Conservation (phyloP, 2,888 invertebrate genomes). For the Trilocha varians region DNA sequence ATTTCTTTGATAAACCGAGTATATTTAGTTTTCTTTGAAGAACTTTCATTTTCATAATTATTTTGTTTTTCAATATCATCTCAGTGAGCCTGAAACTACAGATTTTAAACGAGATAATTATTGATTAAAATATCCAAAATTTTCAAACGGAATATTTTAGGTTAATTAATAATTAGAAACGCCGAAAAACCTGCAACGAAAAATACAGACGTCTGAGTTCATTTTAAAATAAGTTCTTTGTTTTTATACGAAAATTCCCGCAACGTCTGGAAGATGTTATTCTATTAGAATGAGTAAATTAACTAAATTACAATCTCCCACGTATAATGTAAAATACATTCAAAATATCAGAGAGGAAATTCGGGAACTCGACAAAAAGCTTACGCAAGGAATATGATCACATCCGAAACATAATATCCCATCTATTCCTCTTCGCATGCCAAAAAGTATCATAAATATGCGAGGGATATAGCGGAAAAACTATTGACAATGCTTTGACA, state of each 20-base stretch:
- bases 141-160: background rate
- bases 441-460: slow-evolving; percentile 3
- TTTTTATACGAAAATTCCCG: background rate
- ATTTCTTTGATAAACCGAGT: background rate
- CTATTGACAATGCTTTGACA: slow-evolving; percentile 3
- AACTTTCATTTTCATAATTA: background rate
- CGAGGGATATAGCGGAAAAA: background rate
- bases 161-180: background rate
- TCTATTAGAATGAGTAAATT: background rate
- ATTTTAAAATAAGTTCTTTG: background rate
- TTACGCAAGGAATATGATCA: background rate
- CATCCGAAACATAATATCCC: background rate
- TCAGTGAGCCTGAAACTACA: too few relatives aligned
- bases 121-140: background rate
- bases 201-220: background rate
- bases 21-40: background rate
- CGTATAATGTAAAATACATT: background rate
- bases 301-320: background rate
- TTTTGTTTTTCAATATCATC: background rate
- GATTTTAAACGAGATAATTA: too few relatives aligned
- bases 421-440: background rate
- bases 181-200: background rate
- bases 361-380: background rate
- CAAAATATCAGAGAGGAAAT: background rate
- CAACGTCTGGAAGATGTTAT: background rate